phyloP scores from a whole-genome alignment of 2,113 vertebrate species.

The Anguilla japonica region DNA sequence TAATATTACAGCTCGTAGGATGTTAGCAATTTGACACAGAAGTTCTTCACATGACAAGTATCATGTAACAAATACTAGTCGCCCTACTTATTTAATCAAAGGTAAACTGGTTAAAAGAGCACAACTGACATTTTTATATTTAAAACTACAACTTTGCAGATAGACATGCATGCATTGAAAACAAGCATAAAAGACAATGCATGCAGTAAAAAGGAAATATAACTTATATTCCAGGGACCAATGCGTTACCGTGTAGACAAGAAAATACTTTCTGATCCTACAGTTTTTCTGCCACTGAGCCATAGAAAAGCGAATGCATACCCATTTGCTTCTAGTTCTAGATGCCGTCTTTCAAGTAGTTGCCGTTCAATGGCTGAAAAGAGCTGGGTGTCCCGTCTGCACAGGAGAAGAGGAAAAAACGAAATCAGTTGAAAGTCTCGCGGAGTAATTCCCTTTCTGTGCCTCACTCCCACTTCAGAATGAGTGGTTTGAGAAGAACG shows the following conservation, averaged over 20 bases:
- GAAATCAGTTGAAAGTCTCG: neutral
- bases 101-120: neutral
- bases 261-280: constrained; percentile 17
- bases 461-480: constrained; percentile 30
- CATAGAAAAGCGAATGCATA: constrained; percentile 31
- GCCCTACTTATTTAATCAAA: no score
- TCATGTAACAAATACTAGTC: no score
- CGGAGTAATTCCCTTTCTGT: constrained; percentile 15
- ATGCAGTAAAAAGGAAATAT: neutral
- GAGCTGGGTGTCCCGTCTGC: constrained; percentile 20
- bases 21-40: neutral
- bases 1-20: neutral
- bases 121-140: neutral
- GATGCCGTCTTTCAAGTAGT: constrained; percentile 26
- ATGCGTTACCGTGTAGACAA: constrained; percentile 16
- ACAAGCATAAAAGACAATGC: neutral
- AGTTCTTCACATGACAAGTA: no score
- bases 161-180: neutral
- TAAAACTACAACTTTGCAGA: neutral
- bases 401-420: neutral
- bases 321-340: constrained; percentile 39
- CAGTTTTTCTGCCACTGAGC: constrained; percentile 28
- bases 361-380: constrained; percentile 34
- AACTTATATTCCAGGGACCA: neutral
- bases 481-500: constrained; percentile 50